These are phyloP conservation scores for Opisthograptis luteolata DNA, from an alignment of 2,888 invertebrate genomes.

Conservation along the genomic window DNA sequence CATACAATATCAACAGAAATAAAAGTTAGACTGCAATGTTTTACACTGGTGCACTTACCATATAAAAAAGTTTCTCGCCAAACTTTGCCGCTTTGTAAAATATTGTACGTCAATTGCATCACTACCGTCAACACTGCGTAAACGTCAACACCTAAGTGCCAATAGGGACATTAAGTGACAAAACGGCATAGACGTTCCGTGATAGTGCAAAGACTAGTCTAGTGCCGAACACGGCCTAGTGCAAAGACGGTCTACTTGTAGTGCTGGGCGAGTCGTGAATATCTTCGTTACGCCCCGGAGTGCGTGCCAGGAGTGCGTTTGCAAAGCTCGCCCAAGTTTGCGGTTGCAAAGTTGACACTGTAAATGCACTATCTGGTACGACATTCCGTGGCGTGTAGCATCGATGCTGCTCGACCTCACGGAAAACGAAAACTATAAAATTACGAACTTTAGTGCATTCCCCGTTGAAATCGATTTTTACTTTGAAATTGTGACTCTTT, in stretches of 20 bases:
- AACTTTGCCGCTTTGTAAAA: slow-evolving; percentile 1
- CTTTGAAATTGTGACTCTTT: slow-evolving; percentile 2
- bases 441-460: slow-evolving; percentile 66
- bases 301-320: slow-evolving; percentile 99
- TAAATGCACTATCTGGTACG: slow-evolving; percentile 99
- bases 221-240: slow-evolving; percentile 44
- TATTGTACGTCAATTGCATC: not conserved
- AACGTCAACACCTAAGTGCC: not conserved
- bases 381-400: slow-evolving; percentile 90
- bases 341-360: slow-evolving; percentile 87
- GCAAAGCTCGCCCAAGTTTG: slow-evolving; percentile 87
- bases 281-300: slow-evolving; percentile 87
- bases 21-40: not conserved
- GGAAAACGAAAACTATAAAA: slow-evolving; percentile 52
- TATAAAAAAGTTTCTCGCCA: no score
- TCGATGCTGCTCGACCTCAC: slow-evolving; percentile 67
- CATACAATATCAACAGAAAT: not conserved
- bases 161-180: slow-evolving; percentile 29
- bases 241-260: slow-evolving; percentile 59
- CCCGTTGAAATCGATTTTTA: slow-evolving; percentile 16
- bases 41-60: not conserved
- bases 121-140: not conserved
- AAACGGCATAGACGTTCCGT: slow-evolving; percentile 68
- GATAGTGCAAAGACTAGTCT: slow-evolving; percentile 62
- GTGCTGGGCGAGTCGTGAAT: slow-evolving; percentile 69